Evolutionary conservation across 2,113 vertebrate genomes (phyloP).

Genomic region (Ochotona princeps): DNA sequence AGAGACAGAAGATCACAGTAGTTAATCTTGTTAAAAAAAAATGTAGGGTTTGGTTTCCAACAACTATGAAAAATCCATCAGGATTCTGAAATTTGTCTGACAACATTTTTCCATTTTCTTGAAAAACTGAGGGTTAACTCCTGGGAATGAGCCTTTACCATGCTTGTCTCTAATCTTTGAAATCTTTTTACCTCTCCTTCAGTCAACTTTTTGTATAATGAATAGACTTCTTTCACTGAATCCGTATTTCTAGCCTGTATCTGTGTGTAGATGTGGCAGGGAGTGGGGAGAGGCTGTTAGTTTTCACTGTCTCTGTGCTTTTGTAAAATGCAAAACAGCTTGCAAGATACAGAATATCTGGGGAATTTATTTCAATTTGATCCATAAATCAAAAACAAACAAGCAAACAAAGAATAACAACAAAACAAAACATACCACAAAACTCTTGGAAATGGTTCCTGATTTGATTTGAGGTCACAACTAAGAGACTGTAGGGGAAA

Average conservation of each 20-base stretch:
- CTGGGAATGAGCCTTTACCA: rapidly evolving
- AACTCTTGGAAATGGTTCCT: neutral
- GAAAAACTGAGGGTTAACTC: neutral
- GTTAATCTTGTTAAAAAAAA: neutral
- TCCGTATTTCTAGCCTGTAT: neutral
- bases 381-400: neutral
- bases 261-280: neutral
- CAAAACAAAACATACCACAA: neutral
- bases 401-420: too few species aligned
- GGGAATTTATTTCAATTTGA: neutral
- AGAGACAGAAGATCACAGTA: neutral
- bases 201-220: neutral
- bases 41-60: neutral
- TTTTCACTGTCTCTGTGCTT: neutral
- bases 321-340: neutral
- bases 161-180: neutral
- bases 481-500: neutral
- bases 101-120: neutral
- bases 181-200: neutral
- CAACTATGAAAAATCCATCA: neutral
- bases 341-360: neutral
- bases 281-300: neutral
- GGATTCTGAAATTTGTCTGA: neutral
- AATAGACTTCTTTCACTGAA: neutral
- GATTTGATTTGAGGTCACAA: neutral